A percentile compares a stretch with the other conserved stretches of the same genome.
Evolutionary conservation across 2,797 vertebrate species (phyloP).

Genomic region (Peromyscus melanophrys): DNA sequence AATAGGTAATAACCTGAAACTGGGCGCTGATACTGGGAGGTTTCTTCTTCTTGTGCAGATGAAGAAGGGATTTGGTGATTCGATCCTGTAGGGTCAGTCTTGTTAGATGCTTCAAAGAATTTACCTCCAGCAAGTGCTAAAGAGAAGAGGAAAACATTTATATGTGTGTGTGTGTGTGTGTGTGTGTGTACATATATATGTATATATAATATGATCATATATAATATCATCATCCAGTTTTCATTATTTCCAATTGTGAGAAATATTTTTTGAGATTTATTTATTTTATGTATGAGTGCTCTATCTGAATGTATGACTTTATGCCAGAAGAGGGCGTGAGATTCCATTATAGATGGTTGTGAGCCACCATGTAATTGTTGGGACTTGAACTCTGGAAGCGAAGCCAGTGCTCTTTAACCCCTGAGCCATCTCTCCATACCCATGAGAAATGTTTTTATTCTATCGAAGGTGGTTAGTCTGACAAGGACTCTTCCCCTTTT

Average conservation of each 20-base stretch:
- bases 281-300: too few relatives aligned
- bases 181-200: background rate
- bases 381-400: too few relatives aligned
- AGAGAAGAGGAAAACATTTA: slow-evolving; percentile 32
- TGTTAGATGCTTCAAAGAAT: slow-evolving; percentile 97
- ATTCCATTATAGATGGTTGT: too few relatives aligned
- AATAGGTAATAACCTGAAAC: slow-evolving; percentile 93
- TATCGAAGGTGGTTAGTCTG: background rate
- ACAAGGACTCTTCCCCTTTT: background rate
- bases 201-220: background rate
- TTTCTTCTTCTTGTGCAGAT: slow-evolving; percentile 99
- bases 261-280: background rate
- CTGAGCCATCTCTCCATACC: too few relatives aligned
- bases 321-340: too few relatives aligned
- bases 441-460: background rate
- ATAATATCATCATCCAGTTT: slow-evolving; percentile 4
- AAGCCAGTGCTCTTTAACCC: too few relatives aligned
- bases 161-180: background rate
- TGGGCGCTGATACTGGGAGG: slow-evolving; percentile 99
- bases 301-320: too few relatives aligned
- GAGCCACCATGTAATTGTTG: too few relatives aligned
- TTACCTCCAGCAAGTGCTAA: slow-evolving; percentile 97
- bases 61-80: slow-evolving; percentile 98
- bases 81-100: slow-evolving; percentile 97
- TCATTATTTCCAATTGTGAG: slow-evolving; percentile 46